These are phyloP conservation scores for Sternarchorhynchus goeldii DNA, from an alignment of 2,797 vertebrate genomes.

Conservation along the genomic window DNA sequence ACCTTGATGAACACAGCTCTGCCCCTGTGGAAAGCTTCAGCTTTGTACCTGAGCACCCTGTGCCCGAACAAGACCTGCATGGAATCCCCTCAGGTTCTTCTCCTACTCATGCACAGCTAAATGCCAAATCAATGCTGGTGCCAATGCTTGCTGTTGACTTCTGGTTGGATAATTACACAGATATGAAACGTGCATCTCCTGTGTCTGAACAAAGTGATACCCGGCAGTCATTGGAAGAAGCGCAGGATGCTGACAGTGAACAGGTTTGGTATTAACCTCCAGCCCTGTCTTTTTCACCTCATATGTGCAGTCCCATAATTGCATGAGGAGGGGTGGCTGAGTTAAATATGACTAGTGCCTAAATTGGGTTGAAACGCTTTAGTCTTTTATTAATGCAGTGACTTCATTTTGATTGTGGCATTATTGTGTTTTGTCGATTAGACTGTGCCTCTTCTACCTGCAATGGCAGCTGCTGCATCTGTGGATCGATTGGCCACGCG, in stretches of 20 bases:
- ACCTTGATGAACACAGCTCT: neutral
- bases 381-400: conserved; percentile 5
- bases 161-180: conserved; percentile 18
- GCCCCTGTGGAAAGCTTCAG: neutral
- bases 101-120: neutral
- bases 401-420: neutral
- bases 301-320: neutral
- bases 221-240: conserved; percentile 15
- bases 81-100: conserved; percentile 34
- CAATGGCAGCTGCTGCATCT: conserved; percentile 3
- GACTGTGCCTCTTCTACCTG: conserved; percentile 26
- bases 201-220: conserved; percentile 15
- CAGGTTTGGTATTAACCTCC: conserved; percentile 42
- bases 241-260: conserved; percentile 24
- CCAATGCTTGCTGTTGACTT: neutral
- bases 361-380: too few relatives aligned
- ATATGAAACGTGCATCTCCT: neutral
- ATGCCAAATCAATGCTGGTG: neutral
- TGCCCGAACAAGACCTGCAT: neutral
- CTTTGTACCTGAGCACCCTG: neutral
- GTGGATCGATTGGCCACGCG: conserved; percentile 56
- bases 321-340: too few relatives aligned
- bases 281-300: neutral
- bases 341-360: too few relatives aligned
- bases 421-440: conserved; percentile 35